Base-by-base conservation (phyloP, 2,113 vertebrate genomes). In the Neolamprologus toae region DNA sequence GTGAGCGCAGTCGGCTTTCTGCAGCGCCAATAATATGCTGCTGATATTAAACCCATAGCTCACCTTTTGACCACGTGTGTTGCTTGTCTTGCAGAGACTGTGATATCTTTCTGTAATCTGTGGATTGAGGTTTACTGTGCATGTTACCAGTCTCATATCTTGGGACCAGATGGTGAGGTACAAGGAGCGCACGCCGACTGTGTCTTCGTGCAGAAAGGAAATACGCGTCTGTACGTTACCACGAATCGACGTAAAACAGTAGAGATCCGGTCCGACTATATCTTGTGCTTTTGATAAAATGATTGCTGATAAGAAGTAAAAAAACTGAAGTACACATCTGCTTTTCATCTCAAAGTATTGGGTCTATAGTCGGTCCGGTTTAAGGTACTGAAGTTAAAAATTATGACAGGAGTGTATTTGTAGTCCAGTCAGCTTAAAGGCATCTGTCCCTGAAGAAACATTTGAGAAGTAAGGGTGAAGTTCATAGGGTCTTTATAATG, bases 101-200 rank as follows among this genome's bases (percentile, higher is more conserved):
- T 45, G 1, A 68, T 97, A 97, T 3, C 14, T 82, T n/a, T 82
- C 68, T 0, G 84, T 92, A 17, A 95, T 37, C 1, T 81, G 8
- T 0, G 85, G 40, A 3, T 94, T 87, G 1, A 82, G n/a, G 4
- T 68, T 86, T 2, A 88, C 51, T 17, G 85, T 79, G 81, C 97
- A 98, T 0, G 85, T 57, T 21, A 93, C 86, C 19, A 96, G 90
- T 17, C 35, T 87, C 28, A 63, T 37, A 0, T 89, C 90, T 4
- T 42, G 68, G 55, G 95, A 96, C 97, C 97, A 98, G 7, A 45
- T 40, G 57, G 92, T 95, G n/a, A 95, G 93, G 86, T 93, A 95
- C 49, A 96, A 45, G n/a, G 85, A 47, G 49, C 59, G 84, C 83
- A 6, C 88, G 12, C 87, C 86, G 19, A 68, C 21, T 8, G 57